Evolutionary conservation across 1,140 invertebrate species (phyloP).

Genomic region (Leucophenga varia): DNA sequence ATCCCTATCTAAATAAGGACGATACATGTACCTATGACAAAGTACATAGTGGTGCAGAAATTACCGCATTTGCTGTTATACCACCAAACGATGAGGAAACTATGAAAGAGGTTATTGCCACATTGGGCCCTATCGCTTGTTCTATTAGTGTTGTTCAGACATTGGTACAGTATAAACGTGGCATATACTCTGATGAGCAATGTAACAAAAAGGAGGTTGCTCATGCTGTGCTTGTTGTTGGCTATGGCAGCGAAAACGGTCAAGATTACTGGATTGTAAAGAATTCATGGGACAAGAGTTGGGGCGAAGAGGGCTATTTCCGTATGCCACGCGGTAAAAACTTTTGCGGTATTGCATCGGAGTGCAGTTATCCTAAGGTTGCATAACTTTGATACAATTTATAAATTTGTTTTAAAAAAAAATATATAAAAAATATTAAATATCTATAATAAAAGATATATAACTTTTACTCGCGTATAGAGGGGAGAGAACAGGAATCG

Average conservation of each 20-base stretch:
- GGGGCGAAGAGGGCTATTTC: constrained; percentile 72
- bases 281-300: constrained; percentile 67
- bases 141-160: constrained; percentile 76
- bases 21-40: constrained; percentile 62
- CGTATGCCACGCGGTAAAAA: constrained; percentile 64
- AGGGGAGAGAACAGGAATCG: too few relatives aligned
- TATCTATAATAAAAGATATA: too few relatives aligned
- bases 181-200: constrained; percentile 59
- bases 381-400: constrained; percentile 1
- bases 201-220: constrained; percentile 56
- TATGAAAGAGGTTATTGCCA: constrained; percentile 71
- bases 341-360: constrained; percentile 63
- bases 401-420: neutral
- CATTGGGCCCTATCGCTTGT: constrained; percentile 70
- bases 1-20: constrained; percentile 57
- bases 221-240: constrained; percentile 61
- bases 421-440: neutral
- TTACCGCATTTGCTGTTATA: constrained; percentile 66
- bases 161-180: constrained; percentile 78
- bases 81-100: constrained; percentile 66
- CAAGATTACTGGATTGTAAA: constrained; percentile 76
- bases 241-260: constrained; percentile 59
- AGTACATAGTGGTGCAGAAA: constrained; percentile 62
- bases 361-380: constrained; percentile 25
- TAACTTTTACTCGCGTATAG: too few relatives aligned